Evolutionary conservation across 1,140 invertebrate genomes (phyloP).

Genomic region (Lepidurus packardi): DNA sequence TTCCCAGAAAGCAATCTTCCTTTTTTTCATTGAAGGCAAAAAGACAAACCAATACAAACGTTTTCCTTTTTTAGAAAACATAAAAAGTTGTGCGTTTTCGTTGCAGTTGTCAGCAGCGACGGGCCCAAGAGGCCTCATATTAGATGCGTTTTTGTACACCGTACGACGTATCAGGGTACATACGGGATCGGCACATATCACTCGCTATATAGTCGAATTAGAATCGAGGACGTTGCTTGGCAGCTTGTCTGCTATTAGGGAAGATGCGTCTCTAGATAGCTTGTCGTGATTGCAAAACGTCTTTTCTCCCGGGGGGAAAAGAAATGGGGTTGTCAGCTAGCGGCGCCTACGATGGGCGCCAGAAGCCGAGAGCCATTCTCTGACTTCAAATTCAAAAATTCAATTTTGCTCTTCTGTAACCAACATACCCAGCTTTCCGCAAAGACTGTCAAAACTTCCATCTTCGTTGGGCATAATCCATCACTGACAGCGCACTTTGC

Average conservation of each 20-base stretch:
- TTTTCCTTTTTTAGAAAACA: too few species aligned
- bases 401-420: neutral
- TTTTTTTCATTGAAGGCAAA: too few species aligned
- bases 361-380: too few species aligned
- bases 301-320: neutral
- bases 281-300: neutral
- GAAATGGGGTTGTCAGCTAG: neutral
- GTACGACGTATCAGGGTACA: too few species aligned
- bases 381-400: too few species aligned
- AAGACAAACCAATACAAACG: too few species aligned
- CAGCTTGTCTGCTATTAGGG: constrained; percentile 9
- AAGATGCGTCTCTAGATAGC: neutral
- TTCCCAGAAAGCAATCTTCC: too few species aligned
- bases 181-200: neutral
- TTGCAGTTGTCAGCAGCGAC: too few species aligned
- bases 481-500: neutral
- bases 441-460: constrained; percentile 7
- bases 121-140: too few species aligned
- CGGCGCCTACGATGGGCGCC: neutral
- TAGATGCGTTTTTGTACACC: too few species aligned
- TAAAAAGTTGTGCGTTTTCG: too few species aligned
- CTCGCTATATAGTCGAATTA: neutral
- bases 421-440: neutral
- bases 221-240: neutral
- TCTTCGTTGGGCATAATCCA: constrained; percentile 1